phyloP scores from a whole-genome alignment of 2,113 vertebrate genomes.

The Anthoscopus minutus region DNA sequence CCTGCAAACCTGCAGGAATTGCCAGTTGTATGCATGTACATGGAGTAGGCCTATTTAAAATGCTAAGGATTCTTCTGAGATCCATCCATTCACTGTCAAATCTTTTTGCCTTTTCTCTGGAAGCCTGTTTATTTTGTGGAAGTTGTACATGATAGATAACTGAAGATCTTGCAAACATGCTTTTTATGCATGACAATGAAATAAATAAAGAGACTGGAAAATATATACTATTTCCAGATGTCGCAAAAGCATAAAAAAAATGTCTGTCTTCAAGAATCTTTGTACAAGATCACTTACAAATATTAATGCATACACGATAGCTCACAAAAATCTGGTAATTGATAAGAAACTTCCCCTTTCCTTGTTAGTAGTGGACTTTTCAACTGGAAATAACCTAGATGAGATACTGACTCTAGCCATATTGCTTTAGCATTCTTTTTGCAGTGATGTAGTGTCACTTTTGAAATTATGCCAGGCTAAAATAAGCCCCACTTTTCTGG shows the following conservation, averaged over 20 bases:
- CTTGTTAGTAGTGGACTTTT: neutral
- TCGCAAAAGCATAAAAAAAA: neutral
- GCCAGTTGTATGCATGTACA: accelerated
- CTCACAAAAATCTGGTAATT: neutral
- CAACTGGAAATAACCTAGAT: neutral
- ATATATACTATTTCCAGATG: neutral
- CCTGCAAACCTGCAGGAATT: neutral
- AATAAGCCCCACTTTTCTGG: neutral
- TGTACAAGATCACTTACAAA: neutral
- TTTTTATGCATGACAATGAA: neutral
- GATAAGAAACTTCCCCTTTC: neutral
- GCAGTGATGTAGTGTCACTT: conserved; percentile 24
- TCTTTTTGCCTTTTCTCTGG: neutral
- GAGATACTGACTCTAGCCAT: neutral
- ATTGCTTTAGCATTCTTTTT: neutral
- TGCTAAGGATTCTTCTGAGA: neutral
- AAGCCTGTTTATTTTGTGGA: neutral
- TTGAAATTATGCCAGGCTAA: conserved; percentile 41
- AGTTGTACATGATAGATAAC: neutral
- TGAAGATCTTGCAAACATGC: neutral
- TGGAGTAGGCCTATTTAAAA: neutral
- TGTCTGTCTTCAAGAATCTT: neutral
- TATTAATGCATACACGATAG: neutral
- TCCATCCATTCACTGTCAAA: neutral
- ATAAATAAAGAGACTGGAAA: neutral